Base-by-base conservation (phyloP, 2,888 invertebrate genomes). In the Lasioglossum lativentre region DNA sequence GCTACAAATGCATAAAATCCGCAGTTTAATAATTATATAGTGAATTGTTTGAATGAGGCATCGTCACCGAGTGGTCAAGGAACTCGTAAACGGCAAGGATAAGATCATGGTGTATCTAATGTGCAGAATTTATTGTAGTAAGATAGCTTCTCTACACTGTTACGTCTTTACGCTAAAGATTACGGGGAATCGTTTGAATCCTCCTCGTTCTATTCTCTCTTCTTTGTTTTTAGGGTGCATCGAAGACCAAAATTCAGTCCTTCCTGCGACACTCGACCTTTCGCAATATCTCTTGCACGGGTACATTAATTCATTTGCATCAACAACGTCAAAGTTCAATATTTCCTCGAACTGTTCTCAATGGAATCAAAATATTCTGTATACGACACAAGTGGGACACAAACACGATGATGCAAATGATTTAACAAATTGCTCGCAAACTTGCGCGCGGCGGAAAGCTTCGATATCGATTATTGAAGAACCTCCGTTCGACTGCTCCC, bases 111-210 rank as follows among this genome's bases (percentile, higher is more conserved):
- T 76, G 34, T 82, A 78, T 86, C 79, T 88, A 86, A 83, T 66
- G 88, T 88, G 88, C 88, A 86, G 85, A 86, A 86, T 89, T 88
- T 89, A 88, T 88, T 88, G 68, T 87, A 79, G n/a, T 86, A 87
- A 85, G 80, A 79, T 87, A 82, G 87, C 87, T 81, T 74, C 73
- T 80, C 85, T 88, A 88, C 87, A 87, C 72, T 86, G 47, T 82
- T 88, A 78, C 70, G 52, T 78, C 75, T 76, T 83, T 75, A 80
- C n/a, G 70, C 81, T 87, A 88, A 72, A 83, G 47, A 82, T 76
- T 78, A 73, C 82, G 45, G 45, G 85, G 88, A 82, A 88, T 66
- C 87, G 88, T 88, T 87, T 84, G 82, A 79, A 80, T 88, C 87
- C 77, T 79, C 83, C 42, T 86, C 74, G 68, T 59, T 70, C 66